Evolutionary conservation across 2,797 vertebrate genomes (phyloP), one percentile per base, ranked within the genome.

Genomic region (Spinibarbus caldwelli): DNA sequence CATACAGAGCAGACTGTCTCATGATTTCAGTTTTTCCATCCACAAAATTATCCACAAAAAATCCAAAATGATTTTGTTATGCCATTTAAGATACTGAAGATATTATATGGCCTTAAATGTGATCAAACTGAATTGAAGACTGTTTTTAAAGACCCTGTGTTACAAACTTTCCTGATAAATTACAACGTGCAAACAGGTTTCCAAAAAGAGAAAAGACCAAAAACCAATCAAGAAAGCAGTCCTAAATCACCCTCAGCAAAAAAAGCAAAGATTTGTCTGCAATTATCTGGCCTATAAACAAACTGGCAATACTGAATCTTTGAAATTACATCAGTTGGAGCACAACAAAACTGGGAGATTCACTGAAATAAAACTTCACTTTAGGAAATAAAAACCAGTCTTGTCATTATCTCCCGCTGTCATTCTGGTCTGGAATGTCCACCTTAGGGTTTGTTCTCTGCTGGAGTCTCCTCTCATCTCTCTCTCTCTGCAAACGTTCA

Each of bases 401-500:
- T 45, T 43, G 23, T 82, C 38, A 78, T 23, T 34, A 54, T 82
- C 80, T 52, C 49, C 38, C 34, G 15, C 43, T 76, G 72, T 76
- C 3, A 21, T 49, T 83, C 9, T 31, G 21, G 54, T 62, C 47
- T 70, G 62, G 47, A 54, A 54, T 38, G 54, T 59, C 47, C 43
- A 99, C 98, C 97, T 99, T 99, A 78, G 98, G 98, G 88, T 99
- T 99, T 54, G 98, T 99, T 92, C 98, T 94, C 92, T 99, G 98
- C 90, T 99, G 98, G 82, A 99, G 95, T 47, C 97, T 92, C 89
- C 97, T 94, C 89, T 99, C 98, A 57, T 99, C 98, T 88, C 97
- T 93, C 88, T 99, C 98, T 80, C 96, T 95, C 92, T 98, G 97
- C 89, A 99, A 93, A 54, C 97, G 96, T 90, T 99, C 98, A 66